Evolutionary conservation across 2,113 vertebrate species (phyloP), one percentile per base, ranked within the genome.

Genomic region (Laticauda colubrina): DNA sequence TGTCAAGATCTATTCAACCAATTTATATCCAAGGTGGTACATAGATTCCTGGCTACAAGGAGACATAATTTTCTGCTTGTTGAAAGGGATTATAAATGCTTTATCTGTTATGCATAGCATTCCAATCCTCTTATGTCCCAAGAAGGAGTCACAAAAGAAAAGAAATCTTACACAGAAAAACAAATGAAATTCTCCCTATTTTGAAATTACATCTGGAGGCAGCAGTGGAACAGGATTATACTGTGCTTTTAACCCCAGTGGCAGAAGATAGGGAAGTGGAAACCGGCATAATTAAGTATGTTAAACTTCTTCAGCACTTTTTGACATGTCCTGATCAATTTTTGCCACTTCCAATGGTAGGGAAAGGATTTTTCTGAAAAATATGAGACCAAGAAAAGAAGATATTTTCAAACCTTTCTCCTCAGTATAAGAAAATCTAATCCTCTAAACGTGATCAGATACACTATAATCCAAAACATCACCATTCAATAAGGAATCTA

Each of bases 271-370:
- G 11, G 61, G 29, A n/a, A 15, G 48, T 29, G 12, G 45, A n/a
- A 85, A 43, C 26, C 15, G 39, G 11, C 0, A 88, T 48, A 92
- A 51, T 23, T 54, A 92, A 88, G 53, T 34, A 43, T 59, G 69
- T 20, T 54, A 12, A 0, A 0, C 0, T 12, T 45, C 81, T 14
- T 0, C 51, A 24, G 6, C 4, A 20, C 29, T 0, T 0, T 48
- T 88, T 86, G 18, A 43, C 23, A 18, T 18, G 18, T 8, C 8
- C 23, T 43, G 12, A 3, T 0, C 81, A 75, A 34, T 92, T 26
- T 85, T 48, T 87, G 8, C 59, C 64, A 29, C 10, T 0, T 34
- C 23, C 23, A 15, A 57, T 81, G 85, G n/a, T 4, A 12, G 45
- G 10, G 14, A 85, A 20, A 88, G 53, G 4, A 29, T 34, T 43